A percentile compares a stretch with the other conserved stretches of the same genome.
Evolutionary conservation across 2,888 invertebrate species (phyloP).

Genomic region (Leucania comma): DNA sequence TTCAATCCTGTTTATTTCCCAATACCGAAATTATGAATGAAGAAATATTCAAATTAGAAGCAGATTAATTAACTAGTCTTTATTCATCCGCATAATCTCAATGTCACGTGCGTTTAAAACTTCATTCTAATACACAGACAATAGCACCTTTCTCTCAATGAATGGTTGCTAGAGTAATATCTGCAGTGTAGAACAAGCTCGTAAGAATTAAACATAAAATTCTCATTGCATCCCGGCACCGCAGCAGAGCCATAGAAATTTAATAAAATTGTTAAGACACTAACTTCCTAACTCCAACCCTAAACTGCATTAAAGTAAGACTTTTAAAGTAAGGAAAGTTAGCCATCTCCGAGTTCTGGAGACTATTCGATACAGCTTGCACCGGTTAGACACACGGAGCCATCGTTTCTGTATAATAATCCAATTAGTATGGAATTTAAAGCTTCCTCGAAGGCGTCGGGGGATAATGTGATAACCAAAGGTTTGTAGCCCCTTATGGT

Average conservation of each 20-base stretch:
- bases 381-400: constrained; percentile 66
- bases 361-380: constrained; percentile 60
- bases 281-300: constrained; percentile 72
- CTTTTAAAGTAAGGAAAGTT: constrained; percentile 72
- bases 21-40: constrained; percentile 30
- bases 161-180: constrained; percentile 29
- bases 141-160: constrained; percentile 15
- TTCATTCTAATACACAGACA: constrained; percentile 13
- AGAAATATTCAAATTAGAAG: constrained; percentile 43
- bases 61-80: constrained; percentile 34
- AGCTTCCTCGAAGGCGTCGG: constrained; percentile 70
- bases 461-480: constrained; percentile 68
- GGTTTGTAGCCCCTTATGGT: constrained; percentile 58
- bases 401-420: constrained; percentile 78
- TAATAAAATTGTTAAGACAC: constrained; percentile 71
- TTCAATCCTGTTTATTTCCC: constrained; percentile 23
- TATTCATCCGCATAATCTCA: constrained; percentile 38
- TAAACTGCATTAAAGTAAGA: constrained; percentile 73
- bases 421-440: constrained; percentile 81
- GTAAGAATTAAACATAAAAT: constrained; percentile 59
- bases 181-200: constrained; percentile 43
- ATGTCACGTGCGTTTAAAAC: constrained; percentile 23
- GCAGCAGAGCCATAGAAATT: constrained; percentile 65
- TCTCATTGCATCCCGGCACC: constrained; percentile 54
- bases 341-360: constrained; percentile 64